These are phyloP conservation scores for Macaria notata DNA, from an alignment of 2,888 invertebrate species.

Conservation along the genomic window DNA sequence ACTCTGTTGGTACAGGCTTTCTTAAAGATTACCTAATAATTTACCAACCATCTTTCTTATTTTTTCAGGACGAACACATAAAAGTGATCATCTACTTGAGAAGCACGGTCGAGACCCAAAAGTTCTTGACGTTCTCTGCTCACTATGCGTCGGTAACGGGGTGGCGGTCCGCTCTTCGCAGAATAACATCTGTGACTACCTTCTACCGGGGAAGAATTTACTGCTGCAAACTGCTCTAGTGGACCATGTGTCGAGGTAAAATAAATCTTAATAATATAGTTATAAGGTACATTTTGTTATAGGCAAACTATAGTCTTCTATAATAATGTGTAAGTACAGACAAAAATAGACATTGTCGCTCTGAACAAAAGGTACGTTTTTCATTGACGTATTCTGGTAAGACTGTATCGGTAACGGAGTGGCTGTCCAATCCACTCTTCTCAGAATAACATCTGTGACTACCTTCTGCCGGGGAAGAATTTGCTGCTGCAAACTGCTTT, in stretches of 20 bases:
- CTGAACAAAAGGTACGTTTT: no score
- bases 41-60: no score
- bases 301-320: no score
- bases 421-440: background rate
- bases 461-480: conserved; percentile 89
- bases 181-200: conserved; percentile 98
- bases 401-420: no score
- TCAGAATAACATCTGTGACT: background rate
- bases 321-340: no score
- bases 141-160: conserved; percentile 99
- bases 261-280: background rate
- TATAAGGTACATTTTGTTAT: no score
- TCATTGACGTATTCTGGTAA: no score
- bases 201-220: conserved; percentile 97
- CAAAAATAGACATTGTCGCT: no score
- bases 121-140: conserved; percentile 98
- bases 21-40: no score
- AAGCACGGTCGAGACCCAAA: conserved; percentile 99
- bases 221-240: conserved; percentile 97
- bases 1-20: no score
- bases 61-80: conserved; percentile 93
- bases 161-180: conserved; percentile 99
- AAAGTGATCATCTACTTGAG: conserved; percentile 99
- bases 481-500: conserved; percentile 97
- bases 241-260: conserved; percentile 96